Base-by-base conservation (phyloP, 2,113 vertebrate genomes). In the Malurus melanocephalus region DNA sequence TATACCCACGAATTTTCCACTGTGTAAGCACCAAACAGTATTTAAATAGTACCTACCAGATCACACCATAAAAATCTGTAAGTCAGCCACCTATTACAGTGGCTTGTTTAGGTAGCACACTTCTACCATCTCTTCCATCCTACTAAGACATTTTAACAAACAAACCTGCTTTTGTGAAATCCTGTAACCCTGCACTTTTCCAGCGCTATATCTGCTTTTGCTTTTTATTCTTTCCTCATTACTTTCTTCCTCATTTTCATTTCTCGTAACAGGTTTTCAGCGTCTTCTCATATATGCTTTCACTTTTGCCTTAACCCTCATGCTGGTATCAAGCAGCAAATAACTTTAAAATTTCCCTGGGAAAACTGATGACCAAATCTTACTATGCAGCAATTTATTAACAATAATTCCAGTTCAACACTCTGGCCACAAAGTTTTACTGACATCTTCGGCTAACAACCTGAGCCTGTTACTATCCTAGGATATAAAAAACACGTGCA, bases 1-100 rank as follows among this genome's bases (percentile, higher is more conserved):
- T 76, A 51, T 65, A 87, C 59, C 42, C 8, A 9, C n/a, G 81
- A 85, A 89, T 87, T 95, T 95, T 90, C 74, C 81, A 81, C 59
- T 49, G 55, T 18, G 12, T 30, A 53, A 82, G 46, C 73, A 85
- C 87, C 87, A 92, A 88, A 43, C 6, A 65, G 20, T 65, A 81
- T 68, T 80, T 76, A 83, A 91, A 86, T 17, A 52, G 77, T 45
- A 88, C 38, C 49, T 33, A 72, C 53, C 53, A 43, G n/a, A 45
- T 68, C 32, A 81, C 68, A 79, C 33, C 2, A 1, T 28, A 20
- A 42, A 27, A 77, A 71, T 62, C 51, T 68, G 10, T 48, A 85
- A 85, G 30, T 49, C 49, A 68, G 68, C 14, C 61, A 80, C 40
- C 21, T 67, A 61, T 20, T 4, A 15, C 11, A 82, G 51, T 19